Base-by-base conservation (phyloP, 2,113 vertebrate species). In the Enhydra lutris region DNA sequence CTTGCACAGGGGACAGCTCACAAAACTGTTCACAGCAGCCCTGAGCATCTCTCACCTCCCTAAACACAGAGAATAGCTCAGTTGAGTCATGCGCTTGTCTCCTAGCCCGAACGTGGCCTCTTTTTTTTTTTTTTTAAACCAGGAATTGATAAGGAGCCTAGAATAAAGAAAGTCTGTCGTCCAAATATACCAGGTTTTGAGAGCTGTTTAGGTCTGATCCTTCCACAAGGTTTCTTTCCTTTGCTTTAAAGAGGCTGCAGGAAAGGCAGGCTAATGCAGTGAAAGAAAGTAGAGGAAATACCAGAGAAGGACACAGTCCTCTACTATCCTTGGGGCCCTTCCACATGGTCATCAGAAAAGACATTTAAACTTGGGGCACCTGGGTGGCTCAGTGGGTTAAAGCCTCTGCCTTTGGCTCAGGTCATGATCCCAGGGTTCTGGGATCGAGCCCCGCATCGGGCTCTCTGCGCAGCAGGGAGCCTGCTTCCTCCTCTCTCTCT, bases 171-270 rank as follows among this genome's bases (percentile, higher is more conserved):
- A 7, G 34, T n/a, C 8, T 82, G 6, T 81, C 3, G 21, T 20
- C 1, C 17, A 4, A 24, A 92, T 82, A 84, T 11, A 14, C 17
- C 4, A 73, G 50, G 3, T 20, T 69, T 21, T 65, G 50, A 36
- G 47, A 59, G 50, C 0, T 39, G 39, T 3, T 4, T 1, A 93
- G n/a, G 1, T 1, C 26, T 50, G 21, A 4, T 34, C 11, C 26
- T 79, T 39, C 3, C 24, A 7, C 34, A 21, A 69, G 4, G 10
- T 73, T 61, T 21, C 26, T 50, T 57, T 79, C 29, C 11, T 13
- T 21, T 12, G 34, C 29, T 21, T 24, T 69, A 17, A 23, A 45
- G 7, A 94, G 31, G 61, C 63, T 20, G 3, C 0, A n/a, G 9
- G 42, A 18, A 63, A 26, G 13, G 21, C 7, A 65, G 74, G 1